phyloP scores from a whole-genome alignment of 2,113 vertebrate genomes.

The Lasiurus borealis region DNA sequence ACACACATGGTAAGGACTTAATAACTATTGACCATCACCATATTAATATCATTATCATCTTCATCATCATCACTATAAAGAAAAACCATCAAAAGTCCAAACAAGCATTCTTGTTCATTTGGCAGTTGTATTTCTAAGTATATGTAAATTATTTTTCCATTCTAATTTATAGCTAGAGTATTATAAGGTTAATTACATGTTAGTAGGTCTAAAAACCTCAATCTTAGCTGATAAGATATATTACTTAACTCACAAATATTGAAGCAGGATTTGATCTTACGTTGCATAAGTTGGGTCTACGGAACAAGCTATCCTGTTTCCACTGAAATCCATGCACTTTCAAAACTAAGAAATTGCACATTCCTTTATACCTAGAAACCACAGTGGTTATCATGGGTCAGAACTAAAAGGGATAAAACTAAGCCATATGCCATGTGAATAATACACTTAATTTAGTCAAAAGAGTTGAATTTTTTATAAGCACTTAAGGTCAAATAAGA shows the following conservation, averaged over 20 bases:
- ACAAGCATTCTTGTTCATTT: slow-evolving; percentile 12
- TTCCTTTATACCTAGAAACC: not conserved
- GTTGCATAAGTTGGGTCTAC: not conserved
- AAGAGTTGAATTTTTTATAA: not conserved
- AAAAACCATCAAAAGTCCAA: slow-evolving; percentile 1
- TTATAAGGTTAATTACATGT: not conserved
- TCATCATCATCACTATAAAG: not conserved
- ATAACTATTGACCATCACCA: not conserved
- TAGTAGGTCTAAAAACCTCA: not conserved
- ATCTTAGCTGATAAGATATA: not conserved
- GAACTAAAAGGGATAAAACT: not conserved
- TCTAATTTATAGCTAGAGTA: not conserved
- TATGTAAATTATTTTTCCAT: not conserved
- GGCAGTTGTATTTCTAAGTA: not conserved
- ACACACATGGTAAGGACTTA: not conserved
- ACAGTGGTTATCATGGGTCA: not conserved
- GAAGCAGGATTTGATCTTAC: not conserved
- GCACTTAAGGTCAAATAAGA: not conserved
- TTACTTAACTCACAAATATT: slow-evolving; percentile 4
- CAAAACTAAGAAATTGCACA: not conserved
- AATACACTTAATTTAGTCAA: not conserved
- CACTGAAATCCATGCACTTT: not conserved
- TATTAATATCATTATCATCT: not conserved
- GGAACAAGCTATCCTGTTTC: not conserved
- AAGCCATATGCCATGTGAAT: not conserved